Evolutionary conservation across 1,140 invertebrate genomes (phyloP), one percentile per base, ranked within the genome.

Genomic region (Holcopasites calliopsidis): DNA sequence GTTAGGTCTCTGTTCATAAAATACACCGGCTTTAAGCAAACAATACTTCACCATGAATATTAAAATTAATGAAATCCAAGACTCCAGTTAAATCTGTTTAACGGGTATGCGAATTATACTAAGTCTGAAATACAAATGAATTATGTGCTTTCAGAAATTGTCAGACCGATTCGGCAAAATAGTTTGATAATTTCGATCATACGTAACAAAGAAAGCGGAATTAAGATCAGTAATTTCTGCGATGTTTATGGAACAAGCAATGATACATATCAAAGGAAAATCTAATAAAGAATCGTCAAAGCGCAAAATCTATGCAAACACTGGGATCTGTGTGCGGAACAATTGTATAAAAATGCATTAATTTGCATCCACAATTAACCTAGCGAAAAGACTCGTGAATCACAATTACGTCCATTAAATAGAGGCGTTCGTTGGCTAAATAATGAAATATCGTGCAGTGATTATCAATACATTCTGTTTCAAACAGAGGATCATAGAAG

Each of bases 401-500:
- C 54, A 66, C 2, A 21, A 44, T 44, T 66, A 55, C 7, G 7
- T 21, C 16, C 26, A 49, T 28, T 1, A 28, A 26, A n/a, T 7
- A 8, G 3, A 38, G 16, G 16, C 16, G 47, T 66, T 33, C 11
- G n/a, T 21, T 66, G 21, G 54, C 55, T 35, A 23, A 16, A 21
- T 1, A 28, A 61, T 16, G 21, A 61, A 49, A 28, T 13, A 61
- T 40, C 44, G 55, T 13, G 28, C 13, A 16, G 13, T 38, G 33
- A 49, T 47, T 28, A 44, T 44, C 18, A 47, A 47, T 35, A 16
- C 66, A 44, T 55, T 55, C 40, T 66, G 28, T 52, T 74, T 49
- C 26, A 55, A 72, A 74, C 66, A 42, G 71, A 16, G 21, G 7
- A 74, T 66, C 21, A 55, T 31, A 74, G 49, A 55, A 55, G 38